phyloP scores from a whole-genome alignment of 2,888 invertebrate genomes.

The Melieria crassipennis region DNA sequence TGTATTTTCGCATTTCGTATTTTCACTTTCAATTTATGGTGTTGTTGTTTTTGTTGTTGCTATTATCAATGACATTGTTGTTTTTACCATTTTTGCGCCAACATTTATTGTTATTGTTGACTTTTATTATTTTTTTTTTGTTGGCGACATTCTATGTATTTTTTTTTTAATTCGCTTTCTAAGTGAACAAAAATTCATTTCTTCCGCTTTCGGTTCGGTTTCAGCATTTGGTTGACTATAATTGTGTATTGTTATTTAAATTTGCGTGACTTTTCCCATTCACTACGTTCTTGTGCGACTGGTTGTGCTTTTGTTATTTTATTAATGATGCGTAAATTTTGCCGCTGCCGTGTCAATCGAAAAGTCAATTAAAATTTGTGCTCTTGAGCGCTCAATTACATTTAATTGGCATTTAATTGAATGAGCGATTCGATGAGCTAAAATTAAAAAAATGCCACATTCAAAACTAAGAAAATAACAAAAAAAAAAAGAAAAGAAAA shows the following conservation, averaged over 20 bases:
- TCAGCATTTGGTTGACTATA: too few relatives aligned
- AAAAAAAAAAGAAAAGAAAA: not conserved
- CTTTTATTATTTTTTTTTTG: not conserved
- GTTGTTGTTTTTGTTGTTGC: too few relatives aligned
- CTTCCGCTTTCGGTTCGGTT: not conserved
- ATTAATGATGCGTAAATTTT: constrained; percentile 14
- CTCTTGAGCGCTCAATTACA: not conserved
- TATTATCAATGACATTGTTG: too few relatives aligned
- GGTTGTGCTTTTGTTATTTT: not conserved
- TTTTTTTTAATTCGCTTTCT: not conserved
- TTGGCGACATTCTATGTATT: not conserved
- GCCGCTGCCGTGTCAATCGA: constrained; percentile 3
- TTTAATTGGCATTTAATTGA: constrained; percentile 18
- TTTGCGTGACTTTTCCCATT: too few relatives aligned
- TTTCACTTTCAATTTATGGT: too few relatives aligned
- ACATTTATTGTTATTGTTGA: not conserved
- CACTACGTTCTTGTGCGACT: too few relatives aligned
- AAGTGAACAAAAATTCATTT: not conserved
- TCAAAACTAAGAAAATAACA: not conserved
- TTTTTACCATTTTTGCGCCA: too few relatives aligned
- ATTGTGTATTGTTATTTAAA: too few relatives aligned
- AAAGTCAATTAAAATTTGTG: constrained; percentile 18
- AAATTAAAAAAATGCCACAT: not conserved
- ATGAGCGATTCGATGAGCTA: not conserved
- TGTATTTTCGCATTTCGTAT: too few relatives aligned